Evolutionary conservation across 2,797 vertebrate genomes (phyloP), one percentile per base, ranked within the genome.

Genomic region (Falco naumanni): DNA sequence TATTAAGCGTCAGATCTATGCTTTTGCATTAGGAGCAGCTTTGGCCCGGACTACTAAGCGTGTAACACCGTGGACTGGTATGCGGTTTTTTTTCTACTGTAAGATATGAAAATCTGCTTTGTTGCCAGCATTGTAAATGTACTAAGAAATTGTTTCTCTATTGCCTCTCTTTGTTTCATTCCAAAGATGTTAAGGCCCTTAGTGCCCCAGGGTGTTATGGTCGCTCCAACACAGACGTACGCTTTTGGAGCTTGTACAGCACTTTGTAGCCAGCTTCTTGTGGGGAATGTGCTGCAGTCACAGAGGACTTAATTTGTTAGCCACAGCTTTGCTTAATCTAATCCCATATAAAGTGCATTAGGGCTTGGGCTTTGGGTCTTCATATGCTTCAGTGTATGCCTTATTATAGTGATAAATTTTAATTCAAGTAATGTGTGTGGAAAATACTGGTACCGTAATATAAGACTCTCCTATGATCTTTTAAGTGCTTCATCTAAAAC

Each of bases 261-360:
- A 22, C 68, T 89, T 72, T 48, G 9, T 71, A 90, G 50, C 5
- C 5, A 91, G 53, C 53, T 80, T 72, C 91, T 92, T 70, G 0
- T 29, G 37, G 41, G 88, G 61, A 75, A 88, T 5, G 11, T 20
- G 16, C 87, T 95, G 74, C 68, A 54, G 60, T 65, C 56, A 78
- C 48, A 33, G 12, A 66, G 41, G 81, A 93, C 79, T 66, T 37
- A 69, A 22, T 54, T 86, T 87, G 76, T 82, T 60, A 63, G 34
- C 43, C n/a, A 34, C 59, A 64, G 19, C 86, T 96, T 94, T 91
- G 86, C 54, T 91, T 85, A 81, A 88, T 95, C 75, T 83, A 91
- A 95, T 95, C 75, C 85, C 89, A 10, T 66, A 87, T 95, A 54
- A 70, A 85, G 11, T 69, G 34, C 61, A 60, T 93, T 89, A 84